phyloP scores from a whole-genome alignment of 2,888 invertebrate species.

The Cyclophora punctaria region DNA sequence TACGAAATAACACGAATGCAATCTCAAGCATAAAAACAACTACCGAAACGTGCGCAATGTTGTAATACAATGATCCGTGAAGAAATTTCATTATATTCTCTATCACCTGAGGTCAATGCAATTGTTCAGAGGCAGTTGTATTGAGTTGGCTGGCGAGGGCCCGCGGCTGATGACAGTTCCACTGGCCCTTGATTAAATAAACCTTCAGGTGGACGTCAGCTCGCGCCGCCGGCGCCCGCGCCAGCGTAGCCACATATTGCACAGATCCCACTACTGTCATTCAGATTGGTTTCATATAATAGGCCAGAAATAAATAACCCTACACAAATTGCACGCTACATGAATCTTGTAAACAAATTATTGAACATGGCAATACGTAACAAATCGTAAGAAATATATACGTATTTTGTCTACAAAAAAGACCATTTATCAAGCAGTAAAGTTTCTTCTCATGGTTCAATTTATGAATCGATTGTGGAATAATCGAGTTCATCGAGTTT shows the following conservation, averaged over 20 bases:
- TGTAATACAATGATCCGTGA: constrained; percentile 47
- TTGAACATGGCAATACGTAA: constrained; percentile 20
- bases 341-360: no score
- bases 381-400: constrained; percentile 46
- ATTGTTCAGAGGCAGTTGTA: constrained; percentile 61
- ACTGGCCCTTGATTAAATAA: constrained; percentile 70
- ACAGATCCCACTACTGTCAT: constrained; percentile 38
- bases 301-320: not conserved
- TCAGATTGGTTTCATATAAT: constrained; percentile 27
- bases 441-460: constrained; percentile 29
- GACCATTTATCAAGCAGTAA: constrained; percentile 43
- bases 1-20: constrained; percentile 12
- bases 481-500: constrained; percentile 27
- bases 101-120: constrained; percentile 63
- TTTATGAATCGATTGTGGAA: constrained; percentile 47
- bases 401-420: constrained; percentile 55
- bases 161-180: constrained; percentile 34
- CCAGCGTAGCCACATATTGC: constrained; percentile 55
- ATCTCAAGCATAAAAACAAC: constrained; percentile 43
- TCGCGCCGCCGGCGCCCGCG: constrained; percentile 41
- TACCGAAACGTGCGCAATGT: constrained; percentile 36
- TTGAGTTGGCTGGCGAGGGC: constrained; percentile 60
- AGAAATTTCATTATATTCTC: constrained; percentile 63
- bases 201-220: constrained; percentile 60
- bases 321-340: no score